Conservation (phyloP, 2,113 vertebrate species). For the Neofelis nebulosa region DNA sequence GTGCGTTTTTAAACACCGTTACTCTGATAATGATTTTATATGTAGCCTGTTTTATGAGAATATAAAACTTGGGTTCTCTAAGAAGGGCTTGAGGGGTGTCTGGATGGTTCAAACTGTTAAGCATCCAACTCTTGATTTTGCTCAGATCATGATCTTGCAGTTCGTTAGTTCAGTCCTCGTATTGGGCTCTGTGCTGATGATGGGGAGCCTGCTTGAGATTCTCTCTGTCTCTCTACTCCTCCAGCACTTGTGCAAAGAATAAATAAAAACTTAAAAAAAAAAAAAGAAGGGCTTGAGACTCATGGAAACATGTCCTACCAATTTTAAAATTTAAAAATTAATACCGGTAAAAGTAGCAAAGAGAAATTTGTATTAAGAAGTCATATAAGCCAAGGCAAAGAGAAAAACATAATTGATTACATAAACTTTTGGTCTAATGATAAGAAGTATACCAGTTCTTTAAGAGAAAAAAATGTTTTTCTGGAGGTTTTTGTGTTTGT, state of each 20-base stretch:
- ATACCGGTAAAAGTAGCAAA: neutral
- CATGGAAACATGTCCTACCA: neutral
- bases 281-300: neutral
- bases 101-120: too few relatives aligned
- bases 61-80: constrained; percentile 48
- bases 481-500: neutral
- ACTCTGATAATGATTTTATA: neutral
- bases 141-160: too few relatives aligned
- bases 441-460: neutral
- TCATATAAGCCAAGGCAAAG: constrained; percentile 19
- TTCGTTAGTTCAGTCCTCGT: too few relatives aligned
- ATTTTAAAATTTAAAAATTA: constrained; percentile 49
- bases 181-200: too few relatives aligned
- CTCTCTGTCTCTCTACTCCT: too few relatives aligned
- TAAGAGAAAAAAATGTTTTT: neutral
- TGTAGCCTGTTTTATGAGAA: constrained; percentile 47
- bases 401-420: constrained; percentile 11
- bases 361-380: constrained; percentile 47
- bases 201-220: too few relatives aligned
- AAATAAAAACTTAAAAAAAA: too few relatives aligned
- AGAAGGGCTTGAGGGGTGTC: neutral
- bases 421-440: neutral
- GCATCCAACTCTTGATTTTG: too few relatives aligned
- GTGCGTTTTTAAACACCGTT: neutral
- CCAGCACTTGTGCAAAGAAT: too few relatives aligned